phyloP scores from a whole-genome alignment of 2,888 invertebrate genomes.

The Trissolcus japonicus region DNA sequence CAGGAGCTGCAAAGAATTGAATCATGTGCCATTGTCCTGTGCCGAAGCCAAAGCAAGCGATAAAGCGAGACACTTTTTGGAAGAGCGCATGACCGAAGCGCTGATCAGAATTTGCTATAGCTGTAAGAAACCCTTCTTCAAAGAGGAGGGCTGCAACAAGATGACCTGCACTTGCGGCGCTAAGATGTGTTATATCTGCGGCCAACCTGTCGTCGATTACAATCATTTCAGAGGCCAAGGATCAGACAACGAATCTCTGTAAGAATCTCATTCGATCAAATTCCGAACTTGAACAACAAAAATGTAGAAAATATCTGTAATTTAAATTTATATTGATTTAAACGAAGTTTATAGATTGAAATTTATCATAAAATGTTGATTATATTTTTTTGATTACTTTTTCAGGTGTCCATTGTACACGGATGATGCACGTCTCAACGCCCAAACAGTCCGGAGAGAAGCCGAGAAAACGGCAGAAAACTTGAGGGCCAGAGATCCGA shows the following conservation, averaged over 20 bases:
- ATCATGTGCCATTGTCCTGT: constrained; percentile 76
- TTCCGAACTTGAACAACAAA: too few species aligned
- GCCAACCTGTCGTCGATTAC: constrained; percentile 77
- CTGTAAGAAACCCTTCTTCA: constrained; percentile 77
- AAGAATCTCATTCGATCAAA: constrained; percentile 59
- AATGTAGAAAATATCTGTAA: too few species aligned
- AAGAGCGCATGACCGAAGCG: constrained; percentile 70
- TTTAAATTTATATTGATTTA: background rate
- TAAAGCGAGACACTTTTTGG: constrained; percentile 65
- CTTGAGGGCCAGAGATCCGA: constrained; percentile 68
- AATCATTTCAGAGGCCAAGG: constrained; percentile 78
- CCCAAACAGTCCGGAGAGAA: constrained; percentile 72
- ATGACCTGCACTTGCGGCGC: constrained; percentile 80
- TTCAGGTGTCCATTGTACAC: constrained; percentile 76
- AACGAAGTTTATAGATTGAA: too few species aligned
- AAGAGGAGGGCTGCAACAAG: constrained; percentile 79
- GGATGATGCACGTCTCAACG: constrained; percentile 73
- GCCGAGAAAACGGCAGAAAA: constrained; percentile 72
- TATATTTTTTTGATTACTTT: constrained; percentile 13
- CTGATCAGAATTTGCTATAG: constrained; percentile 76
- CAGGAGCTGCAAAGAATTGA: constrained; percentile 75
- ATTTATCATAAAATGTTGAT: background rate
- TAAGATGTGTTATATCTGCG: constrained; percentile 79
- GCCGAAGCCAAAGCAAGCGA: constrained; percentile 69
- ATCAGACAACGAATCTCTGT: constrained; percentile 69